A percentile compares a stretch with the other conserved stretches of the same genome.
These are phyloP conservation scores for Zophobas morio DNA, from an alignment of 1,140 invertebrate species.

Conservation along the genomic window DNA sequence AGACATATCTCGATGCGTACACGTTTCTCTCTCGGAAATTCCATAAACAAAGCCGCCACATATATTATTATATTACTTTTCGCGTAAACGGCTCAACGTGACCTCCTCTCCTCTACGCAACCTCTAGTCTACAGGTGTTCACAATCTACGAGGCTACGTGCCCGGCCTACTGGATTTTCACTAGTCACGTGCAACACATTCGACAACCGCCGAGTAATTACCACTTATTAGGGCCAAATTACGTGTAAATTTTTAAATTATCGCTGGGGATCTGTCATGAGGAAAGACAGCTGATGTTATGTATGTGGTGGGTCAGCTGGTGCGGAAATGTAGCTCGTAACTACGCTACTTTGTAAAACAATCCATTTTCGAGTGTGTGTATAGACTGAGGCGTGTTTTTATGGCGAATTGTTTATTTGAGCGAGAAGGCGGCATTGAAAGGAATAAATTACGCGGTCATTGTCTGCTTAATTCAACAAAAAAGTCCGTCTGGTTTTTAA, in stretches of 20 bases:
- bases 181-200: constrained; percentile 34
- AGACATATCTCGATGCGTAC: too few relatives aligned
- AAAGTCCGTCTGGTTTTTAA: constrained; percentile 8
- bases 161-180: constrained; percentile 27
- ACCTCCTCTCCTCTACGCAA: too few relatives aligned
- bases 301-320: not conserved
- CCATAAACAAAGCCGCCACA: too few relatives aligned
- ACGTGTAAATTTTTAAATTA: constrained; percentile 37
- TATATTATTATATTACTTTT: too few relatives aligned
- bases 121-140: not conserved
- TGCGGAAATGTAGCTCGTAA: not conserved
- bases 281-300: not conserved
- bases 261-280: not conserved
- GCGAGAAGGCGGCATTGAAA: constrained; percentile 15
- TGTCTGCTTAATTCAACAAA: constrained; percentile 8
- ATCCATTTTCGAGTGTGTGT: not conserved
- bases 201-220: constrained; percentile 18
- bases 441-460: constrained; percentile 16
- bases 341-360: not conserved
- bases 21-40: too few relatives aligned
- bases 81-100: too few relatives aligned
- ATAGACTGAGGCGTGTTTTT: constrained; percentile 2
- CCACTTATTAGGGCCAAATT: constrained; percentile 24
- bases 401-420: constrained; percentile 11
- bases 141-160: constrained; percentile 13